Conservation (phyloP, 2,113 vertebrate genomes). For the Rhagologus leucostigma region DNA sequence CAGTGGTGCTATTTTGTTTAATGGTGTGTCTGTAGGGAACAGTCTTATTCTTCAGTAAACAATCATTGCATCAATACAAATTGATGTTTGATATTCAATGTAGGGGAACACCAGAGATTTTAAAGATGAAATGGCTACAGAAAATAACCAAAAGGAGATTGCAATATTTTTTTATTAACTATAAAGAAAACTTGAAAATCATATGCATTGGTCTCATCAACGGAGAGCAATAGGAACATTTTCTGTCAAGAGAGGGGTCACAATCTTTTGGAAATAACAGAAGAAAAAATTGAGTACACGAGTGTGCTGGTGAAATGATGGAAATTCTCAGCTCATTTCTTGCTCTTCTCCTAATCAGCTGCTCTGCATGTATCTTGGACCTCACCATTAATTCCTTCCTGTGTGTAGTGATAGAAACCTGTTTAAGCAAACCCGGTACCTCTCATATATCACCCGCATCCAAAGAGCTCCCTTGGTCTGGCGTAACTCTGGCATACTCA, state of each 20-base stretch:
- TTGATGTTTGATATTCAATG: not conserved
- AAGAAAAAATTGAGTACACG: not conserved
- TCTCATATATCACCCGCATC: not conserved
- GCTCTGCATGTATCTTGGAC: not conserved
- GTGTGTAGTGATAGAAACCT: not conserved
- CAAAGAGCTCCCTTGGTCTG: not conserved
- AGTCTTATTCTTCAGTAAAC: not conserved
- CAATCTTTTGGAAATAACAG: not conserved
- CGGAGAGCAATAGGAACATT: not conserved
- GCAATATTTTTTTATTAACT: not conserved
- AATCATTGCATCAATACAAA: not conserved
- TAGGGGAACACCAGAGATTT: not conserved
- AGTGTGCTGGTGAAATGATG: not conserved
- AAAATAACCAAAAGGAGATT: not conserved
- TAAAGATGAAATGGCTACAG: not conserved
- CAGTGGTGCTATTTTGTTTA: not conserved
- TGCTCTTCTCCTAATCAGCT: not conserved
- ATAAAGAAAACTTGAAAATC: not conserved
- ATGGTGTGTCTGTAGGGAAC: not conserved
- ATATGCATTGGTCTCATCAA: not conserved
- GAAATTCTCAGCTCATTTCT: not conserved
- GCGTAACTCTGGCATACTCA: not conserved
- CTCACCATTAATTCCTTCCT: not conserved
- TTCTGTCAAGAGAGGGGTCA: not conserved
- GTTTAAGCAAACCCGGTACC: not conserved